Evolutionary conservation across 2,888 invertebrate species (phyloP).

Genomic region (Synergus gifuensis): DNA sequence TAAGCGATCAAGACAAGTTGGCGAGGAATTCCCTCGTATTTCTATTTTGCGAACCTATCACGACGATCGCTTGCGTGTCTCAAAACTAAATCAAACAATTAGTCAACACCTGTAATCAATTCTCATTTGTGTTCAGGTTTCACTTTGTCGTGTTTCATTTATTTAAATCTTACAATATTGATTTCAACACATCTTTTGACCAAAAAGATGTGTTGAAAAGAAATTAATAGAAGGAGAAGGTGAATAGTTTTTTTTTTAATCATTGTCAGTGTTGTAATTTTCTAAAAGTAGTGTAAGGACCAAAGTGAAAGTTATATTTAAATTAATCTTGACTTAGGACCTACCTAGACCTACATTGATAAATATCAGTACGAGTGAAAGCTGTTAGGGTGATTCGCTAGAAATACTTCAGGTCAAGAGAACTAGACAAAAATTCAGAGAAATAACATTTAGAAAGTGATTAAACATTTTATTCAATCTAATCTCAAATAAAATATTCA

Average conservation of each 20-base stretch:
- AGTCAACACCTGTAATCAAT: not conserved
- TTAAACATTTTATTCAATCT: not conserved
- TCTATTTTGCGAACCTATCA: not conserved
- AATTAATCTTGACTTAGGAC: slow-evolving; percentile 38
- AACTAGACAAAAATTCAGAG: not conserved
- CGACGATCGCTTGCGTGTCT: not conserved
- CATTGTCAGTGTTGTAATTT: not conserved
- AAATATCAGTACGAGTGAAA: slow-evolving; percentile 44
- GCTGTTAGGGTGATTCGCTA: not conserved
- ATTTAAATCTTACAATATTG: too few species aligned
- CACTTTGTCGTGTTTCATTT: too few species aligned
- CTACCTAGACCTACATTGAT: slow-evolving; percentile 58
- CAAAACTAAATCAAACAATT: not conserved
- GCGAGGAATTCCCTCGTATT: not conserved
- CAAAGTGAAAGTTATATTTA: slow-evolving; percentile 21
- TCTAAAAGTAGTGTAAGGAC: slow-evolving; percentile 21
- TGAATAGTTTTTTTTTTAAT: not conserved
- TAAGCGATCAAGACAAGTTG: slow-evolving; percentile 1
- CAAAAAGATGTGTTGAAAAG: not conserved
- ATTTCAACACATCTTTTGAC: too few species aligned
- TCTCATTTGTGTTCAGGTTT: too few species aligned
- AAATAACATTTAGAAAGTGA: not conserved
- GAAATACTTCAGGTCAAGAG: not conserved
- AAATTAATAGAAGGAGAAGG: not conserved
- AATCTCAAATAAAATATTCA: not conserved